Base-by-base conservation (phyloP, 2,113 vertebrate genomes). In the Platycercus adscitus region DNA sequence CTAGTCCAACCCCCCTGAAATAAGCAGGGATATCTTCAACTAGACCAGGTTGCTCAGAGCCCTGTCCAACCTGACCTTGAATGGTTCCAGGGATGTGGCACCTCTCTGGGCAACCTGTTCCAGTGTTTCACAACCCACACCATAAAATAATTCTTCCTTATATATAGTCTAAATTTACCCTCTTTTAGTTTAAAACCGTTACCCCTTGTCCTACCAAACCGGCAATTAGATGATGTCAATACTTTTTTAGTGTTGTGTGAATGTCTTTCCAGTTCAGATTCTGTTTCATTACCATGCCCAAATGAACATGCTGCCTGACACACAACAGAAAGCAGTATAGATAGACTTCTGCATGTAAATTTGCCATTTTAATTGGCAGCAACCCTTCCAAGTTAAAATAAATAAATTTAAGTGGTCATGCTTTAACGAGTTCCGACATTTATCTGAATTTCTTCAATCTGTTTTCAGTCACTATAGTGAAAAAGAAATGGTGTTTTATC, bases 381-480 rank as follows among this genome's bases (percentile, higher is more conserved):
- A 91, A 70, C 53, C 6, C 49, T 77, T 89, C 63, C 58, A 37
- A 77, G 66, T 83, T 89, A 72, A 97, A 96, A 97, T 79, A 95
- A 96, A 92, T 82, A 95, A 80, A 95, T 92, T 88, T 95, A 95
- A 96, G 63, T 88, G 55, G 93, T 91, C 78, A 86, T 93, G 84
- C 75, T 95, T 95, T 95, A 97, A 95, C 37, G 66, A 97, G 66
- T 91, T 93, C 58, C 63, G 44, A 95, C 94, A 91, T 91, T 89
- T 89, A 94, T 96, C 89, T 94, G 84, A 95, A 96, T 96, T 96
- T 80, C 79, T 94, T 96, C 95, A 96, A 94, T 95, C 94, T 96
- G 95, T 94, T 97, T 96, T 88, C 93, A 96, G 95, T 96, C 94
- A 95, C 88, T 90, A 80, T 95, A 86, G 94, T 81, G 94, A 96